Percentiles rank a stretch among this genome's conserved stretches.
Evolutionary conservation across 2,113 vertebrate species (phyloP).

Genomic region (Circaetus gallicus): DNA sequence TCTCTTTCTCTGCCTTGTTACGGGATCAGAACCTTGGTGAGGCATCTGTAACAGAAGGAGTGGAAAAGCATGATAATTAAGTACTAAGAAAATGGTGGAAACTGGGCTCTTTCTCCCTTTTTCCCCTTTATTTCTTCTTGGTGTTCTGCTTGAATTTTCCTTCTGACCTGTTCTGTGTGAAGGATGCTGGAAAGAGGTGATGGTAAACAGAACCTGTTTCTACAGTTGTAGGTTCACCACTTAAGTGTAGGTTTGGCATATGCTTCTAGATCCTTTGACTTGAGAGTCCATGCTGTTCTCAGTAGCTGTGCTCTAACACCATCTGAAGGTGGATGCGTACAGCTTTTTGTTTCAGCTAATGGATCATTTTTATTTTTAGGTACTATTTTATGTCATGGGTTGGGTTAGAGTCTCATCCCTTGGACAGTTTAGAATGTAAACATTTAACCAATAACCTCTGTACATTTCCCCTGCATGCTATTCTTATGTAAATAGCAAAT

Average conservation of each 20-base stretch:
- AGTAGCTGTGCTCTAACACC: neutral
- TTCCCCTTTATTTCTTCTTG: neutral
- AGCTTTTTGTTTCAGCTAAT: neutral
- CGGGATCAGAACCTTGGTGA: neutral
- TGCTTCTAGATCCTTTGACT: neutral
- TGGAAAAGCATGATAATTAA: neutral
- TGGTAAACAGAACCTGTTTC: neutral
- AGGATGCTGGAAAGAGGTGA: neutral
- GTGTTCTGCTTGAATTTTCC: neutral
- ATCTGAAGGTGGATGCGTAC: neutral
- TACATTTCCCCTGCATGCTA: neutral
- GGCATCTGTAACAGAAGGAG: neutral
- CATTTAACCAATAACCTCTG: neutral
- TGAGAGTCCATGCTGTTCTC: neutral
- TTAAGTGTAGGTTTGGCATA: neutral
- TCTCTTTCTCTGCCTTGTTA: neutral
- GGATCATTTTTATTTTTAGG: neutral
- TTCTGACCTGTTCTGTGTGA: neutral
- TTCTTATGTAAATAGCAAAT: neutral
- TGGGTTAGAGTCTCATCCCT: neutral
- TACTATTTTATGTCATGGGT: neutral
- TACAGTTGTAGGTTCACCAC: neutral
- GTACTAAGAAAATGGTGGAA: neutral
- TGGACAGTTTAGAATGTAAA: neutral
- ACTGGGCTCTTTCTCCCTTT: neutral